A percentile compares a stretch with the other conserved stretches of the same genome.
These are phyloP conservation scores for Sandelia bainsii DNA, from an alignment of 2,797 vertebrate species.

Conservation along the genomic window DNA sequence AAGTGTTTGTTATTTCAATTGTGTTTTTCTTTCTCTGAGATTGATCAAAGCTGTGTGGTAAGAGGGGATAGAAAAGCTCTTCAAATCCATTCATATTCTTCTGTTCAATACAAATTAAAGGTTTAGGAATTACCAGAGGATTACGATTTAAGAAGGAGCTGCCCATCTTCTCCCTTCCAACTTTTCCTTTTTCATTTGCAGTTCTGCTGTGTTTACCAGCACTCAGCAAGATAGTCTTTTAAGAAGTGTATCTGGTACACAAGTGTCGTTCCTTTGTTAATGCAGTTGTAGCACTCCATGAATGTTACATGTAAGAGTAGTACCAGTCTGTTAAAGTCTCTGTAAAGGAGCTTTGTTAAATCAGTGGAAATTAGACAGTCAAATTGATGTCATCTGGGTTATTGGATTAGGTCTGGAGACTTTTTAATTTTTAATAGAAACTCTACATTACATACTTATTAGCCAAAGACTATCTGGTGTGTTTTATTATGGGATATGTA, in stretches of 20 bases:
- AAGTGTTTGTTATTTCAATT: constrained; percentile 11
- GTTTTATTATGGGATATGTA: no score
- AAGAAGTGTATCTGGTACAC: not conserved
- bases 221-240: no score
- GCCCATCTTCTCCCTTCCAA: constrained; percentile 6
- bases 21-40: constrained; percentile 3
- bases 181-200: constrained; percentile 8
- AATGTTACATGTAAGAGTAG: no score
- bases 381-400: no score
- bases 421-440: no score
- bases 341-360: not conserved
- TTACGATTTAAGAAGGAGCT: constrained; percentile 43
- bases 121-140: constrained; percentile 49
- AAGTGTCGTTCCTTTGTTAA: not conserved
- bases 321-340: no score
- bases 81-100: constrained; percentile 46
- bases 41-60: constrained; percentile 29
- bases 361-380: not conserved
- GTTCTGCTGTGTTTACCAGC: constrained; percentile 5
- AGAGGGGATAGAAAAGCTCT: constrained; percentile 51
- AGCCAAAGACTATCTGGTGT: no score
- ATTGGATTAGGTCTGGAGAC: no score
- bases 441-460: no score
- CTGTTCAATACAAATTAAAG: constrained; percentile 53
- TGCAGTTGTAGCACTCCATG: not conserved